Conservation (phyloP, 2,797 vertebrate genomes). For the Bufotes viridis region DNA sequence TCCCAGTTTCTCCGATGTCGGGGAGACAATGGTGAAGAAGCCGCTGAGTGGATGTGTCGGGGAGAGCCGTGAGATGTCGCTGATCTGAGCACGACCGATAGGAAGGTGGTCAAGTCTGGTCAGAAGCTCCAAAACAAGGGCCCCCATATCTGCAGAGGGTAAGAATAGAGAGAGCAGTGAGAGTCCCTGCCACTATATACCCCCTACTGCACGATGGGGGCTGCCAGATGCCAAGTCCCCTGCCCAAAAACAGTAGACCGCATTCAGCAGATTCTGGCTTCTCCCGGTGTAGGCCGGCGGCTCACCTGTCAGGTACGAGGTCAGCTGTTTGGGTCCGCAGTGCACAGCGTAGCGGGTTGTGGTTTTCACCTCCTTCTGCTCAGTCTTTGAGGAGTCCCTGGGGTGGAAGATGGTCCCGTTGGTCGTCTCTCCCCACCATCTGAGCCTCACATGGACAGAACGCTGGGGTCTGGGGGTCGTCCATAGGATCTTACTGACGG, state of each 20-base stretch:
- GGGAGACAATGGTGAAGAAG: slow-evolving; percentile 86
- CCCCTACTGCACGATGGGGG: no score
- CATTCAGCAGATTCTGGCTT: not conserved
- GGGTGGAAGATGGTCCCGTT: slow-evolving; percentile 86
- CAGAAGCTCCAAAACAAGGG: slow-evolving; percentile 87
- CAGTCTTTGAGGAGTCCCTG: slow-evolving; percentile 74
- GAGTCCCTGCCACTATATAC: not conserved
- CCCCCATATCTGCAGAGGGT: slow-evolving; percentile 88
- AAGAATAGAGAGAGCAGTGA: not conserved
- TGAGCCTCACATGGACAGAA: slow-evolving; percentile 79
- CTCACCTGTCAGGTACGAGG: slow-evolving; percentile 90
- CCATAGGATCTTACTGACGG: slow-evolving; percentile 84
- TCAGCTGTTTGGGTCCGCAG: slow-evolving; percentile 90
- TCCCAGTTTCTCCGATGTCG: slow-evolving; percentile 89
- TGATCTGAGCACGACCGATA: slow-evolving; percentile 83
- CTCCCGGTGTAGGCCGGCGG: not conserved
- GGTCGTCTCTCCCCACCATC: slow-evolving; percentile 95
- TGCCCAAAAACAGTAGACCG: no score
- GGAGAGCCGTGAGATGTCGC: slow-evolving; percentile 82
- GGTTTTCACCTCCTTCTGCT: slow-evolving; percentile 79
- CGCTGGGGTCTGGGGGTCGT: slow-evolving; percentile 79
- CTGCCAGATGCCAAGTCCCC: no score
- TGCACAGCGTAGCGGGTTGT: slow-evolving; percentile 86
- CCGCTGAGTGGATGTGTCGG: slow-evolving; percentile 84
- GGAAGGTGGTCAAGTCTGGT: slow-evolving; percentile 86